A percentile compares a stretch with the other conserved stretches of the same genome.
phyloP scores from a whole-genome alignment of 2,888 invertebrate species.

The Dasypolia templi region DNA sequence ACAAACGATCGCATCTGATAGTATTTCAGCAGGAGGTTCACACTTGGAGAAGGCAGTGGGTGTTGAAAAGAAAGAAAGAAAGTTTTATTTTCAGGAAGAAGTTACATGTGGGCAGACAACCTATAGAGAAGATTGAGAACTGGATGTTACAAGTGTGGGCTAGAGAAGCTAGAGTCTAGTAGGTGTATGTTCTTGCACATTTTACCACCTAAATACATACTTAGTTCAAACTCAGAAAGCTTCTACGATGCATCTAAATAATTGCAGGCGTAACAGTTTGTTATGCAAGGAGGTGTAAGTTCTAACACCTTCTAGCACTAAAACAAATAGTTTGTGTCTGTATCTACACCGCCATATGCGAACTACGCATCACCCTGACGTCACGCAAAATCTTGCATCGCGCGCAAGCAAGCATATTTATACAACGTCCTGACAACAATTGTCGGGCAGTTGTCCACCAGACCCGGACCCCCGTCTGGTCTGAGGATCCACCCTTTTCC shows the following conservation, averaged over 20 bases:
- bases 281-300: background rate
- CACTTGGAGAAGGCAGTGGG: background rate
- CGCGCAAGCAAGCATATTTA: too few relatives aligned
- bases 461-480: too few relatives aligned
- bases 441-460: too few relatives aligned
- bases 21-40: background rate
- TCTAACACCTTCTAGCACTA: background rate
- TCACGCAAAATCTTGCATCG: too few relatives aligned
- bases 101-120: background rate
- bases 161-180: background rate
- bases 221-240: background rate
- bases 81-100: background rate
- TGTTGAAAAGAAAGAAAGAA: background rate
- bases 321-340: background rate
- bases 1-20: background rate
- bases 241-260: background rate
- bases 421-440: too few relatives aligned
- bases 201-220: background rate
- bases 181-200: background rate
- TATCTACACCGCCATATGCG: too few relatives aligned
- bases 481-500: too few relatives aligned
- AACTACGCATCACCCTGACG: too few relatives aligned
- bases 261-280: background rate
- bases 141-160: background rate
- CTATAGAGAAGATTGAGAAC: background rate